phyloP scores from a whole-genome alignment of 2,888 invertebrate genomes.

The Diarsia mendica region DNA sequence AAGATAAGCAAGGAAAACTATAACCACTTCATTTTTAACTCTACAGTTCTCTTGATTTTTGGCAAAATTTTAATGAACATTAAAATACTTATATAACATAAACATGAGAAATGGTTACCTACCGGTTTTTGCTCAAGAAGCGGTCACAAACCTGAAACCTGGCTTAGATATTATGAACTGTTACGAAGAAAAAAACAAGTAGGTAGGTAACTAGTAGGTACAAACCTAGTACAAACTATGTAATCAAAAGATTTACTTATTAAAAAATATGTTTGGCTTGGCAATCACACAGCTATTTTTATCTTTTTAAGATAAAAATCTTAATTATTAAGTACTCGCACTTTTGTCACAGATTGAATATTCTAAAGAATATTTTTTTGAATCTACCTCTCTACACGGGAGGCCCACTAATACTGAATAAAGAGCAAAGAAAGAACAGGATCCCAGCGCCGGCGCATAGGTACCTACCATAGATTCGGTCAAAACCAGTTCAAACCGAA shows the following conservation, averaged over 20 bases:
- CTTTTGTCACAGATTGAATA: neutral
- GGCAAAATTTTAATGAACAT: no score
- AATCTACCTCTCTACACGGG: neutral
- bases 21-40: no score
- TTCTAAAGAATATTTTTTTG: neutral
- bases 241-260: neutral
- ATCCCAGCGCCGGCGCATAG: neutral
- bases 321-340: neutral
- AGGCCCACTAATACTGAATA: neutral
- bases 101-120: neutral
- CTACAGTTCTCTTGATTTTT: no score
- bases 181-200: no score
- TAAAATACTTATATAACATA: no score
- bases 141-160: neutral
- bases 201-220: no score
- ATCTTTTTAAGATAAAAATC: neutral
- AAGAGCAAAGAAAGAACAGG: neutral
- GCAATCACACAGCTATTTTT: neutral
- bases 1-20: no score
- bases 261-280: neutral
- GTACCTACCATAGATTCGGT: neutral
- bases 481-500: slow-evolving; percentile 14
- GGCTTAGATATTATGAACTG: neutral
- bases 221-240: neutral
- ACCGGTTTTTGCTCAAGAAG: neutral